Conservation (phyloP, 2,888 invertebrate genomes). For the Laothoe populi region DNA sequence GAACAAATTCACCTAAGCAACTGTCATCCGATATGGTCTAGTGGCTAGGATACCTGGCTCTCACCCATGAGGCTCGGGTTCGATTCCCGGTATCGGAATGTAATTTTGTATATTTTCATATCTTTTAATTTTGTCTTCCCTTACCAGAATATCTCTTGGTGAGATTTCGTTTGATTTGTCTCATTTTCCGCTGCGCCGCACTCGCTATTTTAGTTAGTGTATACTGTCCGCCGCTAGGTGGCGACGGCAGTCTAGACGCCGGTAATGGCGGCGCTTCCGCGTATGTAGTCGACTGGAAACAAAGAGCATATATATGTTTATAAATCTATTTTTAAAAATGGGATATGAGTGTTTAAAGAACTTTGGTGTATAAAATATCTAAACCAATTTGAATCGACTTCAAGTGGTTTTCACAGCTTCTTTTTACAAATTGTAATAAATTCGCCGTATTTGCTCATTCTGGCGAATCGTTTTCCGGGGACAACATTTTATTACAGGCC, state of each 20-base stretch:
- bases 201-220: conserved; percentile 87
- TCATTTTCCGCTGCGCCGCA: conserved; percentile 86
- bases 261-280: conserved; percentile 64
- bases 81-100: conserved; percentile 86
- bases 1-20: accelerated
- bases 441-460: too few relatives aligned
- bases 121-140: conserved; percentile 24
- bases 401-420: too few relatives aligned
- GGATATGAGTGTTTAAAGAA: neutral
- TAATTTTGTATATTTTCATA: conserved; percentile 49
- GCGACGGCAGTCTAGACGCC: conserved; percentile 82
- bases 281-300: conserved; percentile 46
- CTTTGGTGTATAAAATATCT: too few relatives aligned
- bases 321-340: too few relatives aligned
- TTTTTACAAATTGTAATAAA: too few relatives aligned
- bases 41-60: conserved; percentile 86
- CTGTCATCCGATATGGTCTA: conserved; percentile 84
- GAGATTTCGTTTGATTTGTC: conserved; percentile 87
- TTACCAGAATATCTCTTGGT: conserved; percentile 83
- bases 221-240: conserved; percentile 86
- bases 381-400: too few relatives aligned
- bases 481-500: too few relatives aligned
- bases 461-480: too few relatives aligned
- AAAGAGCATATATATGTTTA: conserved; percentile 12
- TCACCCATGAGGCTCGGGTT: conserved; percentile 87